Base-by-base conservation (phyloP, 2,113 vertebrate species). In the Trogon surrucura region DNA sequence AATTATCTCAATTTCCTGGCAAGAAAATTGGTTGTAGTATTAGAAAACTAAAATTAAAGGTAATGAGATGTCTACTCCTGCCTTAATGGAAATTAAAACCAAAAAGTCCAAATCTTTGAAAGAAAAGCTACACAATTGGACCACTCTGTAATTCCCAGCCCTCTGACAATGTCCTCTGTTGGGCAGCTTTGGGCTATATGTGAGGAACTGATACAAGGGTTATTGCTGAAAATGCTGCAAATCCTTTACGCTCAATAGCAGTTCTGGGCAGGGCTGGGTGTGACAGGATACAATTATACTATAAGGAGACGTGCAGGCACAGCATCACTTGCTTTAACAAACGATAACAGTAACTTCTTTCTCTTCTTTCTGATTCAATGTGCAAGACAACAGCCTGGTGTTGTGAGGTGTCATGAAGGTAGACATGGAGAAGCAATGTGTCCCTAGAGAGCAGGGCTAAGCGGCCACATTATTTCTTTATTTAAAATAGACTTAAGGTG, bases 41-140 rank as follows among this genome's bases (percentile, higher is more conserved):
- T 34, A 78, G 50, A 75, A 92, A 79, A 20, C 14, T 80, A 34
- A 88, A 91, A 93, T 67, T 41, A 80, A 90, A 96, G 64, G 26
- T 74, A 82, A 78, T 47, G 32, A 38, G 44, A 25, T 62, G 10
- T 25, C 0, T 10, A 16, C 65, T 74, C 48, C 67, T 88, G 19
- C n/a, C 54, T 75, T 73, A 74, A 72, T 47, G 67, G 32, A 29
- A 73, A 81, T 38, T 5, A 45, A 73, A 93, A 4, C 16, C 80
- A 51, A 80, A 67, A 11, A 3, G 1, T 14, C 4, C 36, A 88
- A 66, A 51, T 15, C 8, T 85, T 80, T 65, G 26, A 86, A 95
- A 88, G 30, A 57, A 53, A 90, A 82, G 56, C 93, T 73, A 29
- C 45, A 17, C 29, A 47, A 58, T 26, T 25, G 10, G 15, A 54